A percentile compares a stretch with the other conserved stretches of the same genome.
These are phyloP conservation scores for Chromobotia macracanthus DNA, from an alignment of 2,797 vertebrate genomes.

Conservation along the genomic window DNA sequence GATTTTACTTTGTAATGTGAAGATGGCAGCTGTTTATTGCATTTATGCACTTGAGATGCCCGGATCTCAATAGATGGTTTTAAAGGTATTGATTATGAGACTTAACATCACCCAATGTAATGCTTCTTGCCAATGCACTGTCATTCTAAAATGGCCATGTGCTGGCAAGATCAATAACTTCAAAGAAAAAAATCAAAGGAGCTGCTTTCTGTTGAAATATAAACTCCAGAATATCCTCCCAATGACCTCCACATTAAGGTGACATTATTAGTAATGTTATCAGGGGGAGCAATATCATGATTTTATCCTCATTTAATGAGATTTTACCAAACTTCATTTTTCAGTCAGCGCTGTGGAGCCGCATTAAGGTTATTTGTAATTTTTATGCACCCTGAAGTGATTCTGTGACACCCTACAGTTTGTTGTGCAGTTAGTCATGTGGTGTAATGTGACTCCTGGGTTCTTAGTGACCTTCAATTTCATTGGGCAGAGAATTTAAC, in stretches of 20 bases:
- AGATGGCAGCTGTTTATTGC: constrained; percentile 63
- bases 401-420: constrained; percentile 53
- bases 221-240: constrained; percentile 60
- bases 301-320: constrained; percentile 52
- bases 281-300: constrained; percentile 37
- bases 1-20: constrained; percentile 60
- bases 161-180: constrained; percentile 57
- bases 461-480: constrained; percentile 54
- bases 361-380: constrained; percentile 52
- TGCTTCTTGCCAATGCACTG: constrained; percentile 17
- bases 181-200: constrained; percentile 48
- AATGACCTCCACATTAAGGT: constrained; percentile 57
- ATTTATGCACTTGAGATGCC: constrained; percentile 55
- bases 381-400: constrained; percentile 55
- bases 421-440: constrained; percentile 56
- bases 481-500: constrained; percentile 50
- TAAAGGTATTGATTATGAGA: constrained; percentile 62
- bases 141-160: constrained; percentile 42
- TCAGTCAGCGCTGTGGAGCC: constrained; percentile 40
- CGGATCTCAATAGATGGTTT: constrained; percentile 50
- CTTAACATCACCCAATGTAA: constrained; percentile 49
- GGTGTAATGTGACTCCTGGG: constrained; percentile 55
- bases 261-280: constrained; percentile 51
- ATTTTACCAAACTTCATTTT: constrained; percentile 52
- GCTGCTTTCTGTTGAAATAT: constrained; percentile 56